Evolutionary conservation across 1,140 invertebrate genomes (phyloP).

Genomic region (Polypedilum vanderplanki): DNA sequence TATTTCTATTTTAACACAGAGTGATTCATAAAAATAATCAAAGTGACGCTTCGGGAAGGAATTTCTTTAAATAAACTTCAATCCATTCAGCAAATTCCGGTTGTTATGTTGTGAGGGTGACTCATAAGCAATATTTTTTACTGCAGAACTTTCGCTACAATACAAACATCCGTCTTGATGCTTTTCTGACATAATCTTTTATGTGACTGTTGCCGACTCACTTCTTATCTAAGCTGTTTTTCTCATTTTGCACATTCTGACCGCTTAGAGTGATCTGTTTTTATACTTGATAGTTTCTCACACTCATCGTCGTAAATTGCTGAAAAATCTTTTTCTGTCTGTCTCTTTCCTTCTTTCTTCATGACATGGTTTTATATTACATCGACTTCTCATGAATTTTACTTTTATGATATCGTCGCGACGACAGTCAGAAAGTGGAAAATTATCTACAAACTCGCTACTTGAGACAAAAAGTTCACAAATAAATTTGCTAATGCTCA

Average conservation of each 20-base stretch:
- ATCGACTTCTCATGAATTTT: not conserved
- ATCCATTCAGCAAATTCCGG: not conserved
- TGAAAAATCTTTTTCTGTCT: no score
- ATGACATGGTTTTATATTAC: not conserved
- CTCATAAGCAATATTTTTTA: not conserved
- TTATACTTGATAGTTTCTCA: no score
- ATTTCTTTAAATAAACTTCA: slow-evolving; percentile 2
- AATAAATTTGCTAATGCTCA: slow-evolving; percentile 5
- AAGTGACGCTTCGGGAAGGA: not conserved
- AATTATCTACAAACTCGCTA: not conserved
- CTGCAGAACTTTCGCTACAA: not conserved
- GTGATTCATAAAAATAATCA: not conserved
- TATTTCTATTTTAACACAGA: not conserved
- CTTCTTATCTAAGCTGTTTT: no score
- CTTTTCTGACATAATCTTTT: no score
- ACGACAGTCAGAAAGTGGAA: slow-evolving; percentile 21
- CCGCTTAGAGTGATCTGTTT: no score
- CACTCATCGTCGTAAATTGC: no score
- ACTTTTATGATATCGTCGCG: slow-evolving; percentile 22
- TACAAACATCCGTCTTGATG: not conserved
- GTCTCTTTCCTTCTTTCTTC: no score
- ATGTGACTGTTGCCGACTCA: no score
- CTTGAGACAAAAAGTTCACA: slow-evolving; percentile 11
- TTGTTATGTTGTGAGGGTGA: not conserved
- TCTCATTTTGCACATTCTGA: no score